Base-by-base conservation (phyloP, 2,888 invertebrate species). In the Oxyteleia sp. region DNA sequence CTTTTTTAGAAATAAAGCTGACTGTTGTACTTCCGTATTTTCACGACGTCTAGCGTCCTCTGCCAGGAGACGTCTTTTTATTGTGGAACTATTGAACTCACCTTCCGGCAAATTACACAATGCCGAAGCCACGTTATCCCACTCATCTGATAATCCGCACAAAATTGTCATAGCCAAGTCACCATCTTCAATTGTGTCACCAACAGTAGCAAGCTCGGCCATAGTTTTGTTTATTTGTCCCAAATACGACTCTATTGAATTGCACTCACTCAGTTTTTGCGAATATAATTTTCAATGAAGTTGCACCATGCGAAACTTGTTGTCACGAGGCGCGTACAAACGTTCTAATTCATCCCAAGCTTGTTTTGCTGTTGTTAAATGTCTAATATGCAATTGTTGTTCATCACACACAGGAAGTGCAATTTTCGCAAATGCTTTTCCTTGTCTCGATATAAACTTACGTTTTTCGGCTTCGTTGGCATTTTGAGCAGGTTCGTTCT, bases 261-360 rank as follows among this genome's bases (percentile, higher is more conserved):
- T 38, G 15, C 23, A 51, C 13, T 49, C 51, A 8, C 10, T 41
- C 29, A 59, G 18, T 61, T 59, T 61, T 8, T 18, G 18, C 8
- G 59, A 57, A 49, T 72, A 59, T 11, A 71, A 47, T n/a, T 57
- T 45, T 32, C 59, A 11, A 10, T 49, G 15, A 16, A 72, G 18
- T 20, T 72, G 72, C n/a, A 72, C 72, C n/a, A 23, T 72, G 3
- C 59, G 59, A 32, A 59, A 72, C 47, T 61, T 59, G 18, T 61
- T 72, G 18, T 61, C 72, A 38, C 15, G 35, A 8, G 72, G 59
- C n/a, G 49, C 72, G 13, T 72, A 72, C 13, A 47, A 61, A 18
- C 35, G 49, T 55, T 72, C 43, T 29, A 59, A 23, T 61, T 72
- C 72, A 3, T 72, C 59, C 72, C 61, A 72, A 1, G 59, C 72